A percentile compares a stretch with the other conserved stretches of the same genome.
These are phyloP conservation scores for Myotis brandtii DNA, from an alignment of 2,113 vertebrate species.

Conservation along the genomic window DNA sequence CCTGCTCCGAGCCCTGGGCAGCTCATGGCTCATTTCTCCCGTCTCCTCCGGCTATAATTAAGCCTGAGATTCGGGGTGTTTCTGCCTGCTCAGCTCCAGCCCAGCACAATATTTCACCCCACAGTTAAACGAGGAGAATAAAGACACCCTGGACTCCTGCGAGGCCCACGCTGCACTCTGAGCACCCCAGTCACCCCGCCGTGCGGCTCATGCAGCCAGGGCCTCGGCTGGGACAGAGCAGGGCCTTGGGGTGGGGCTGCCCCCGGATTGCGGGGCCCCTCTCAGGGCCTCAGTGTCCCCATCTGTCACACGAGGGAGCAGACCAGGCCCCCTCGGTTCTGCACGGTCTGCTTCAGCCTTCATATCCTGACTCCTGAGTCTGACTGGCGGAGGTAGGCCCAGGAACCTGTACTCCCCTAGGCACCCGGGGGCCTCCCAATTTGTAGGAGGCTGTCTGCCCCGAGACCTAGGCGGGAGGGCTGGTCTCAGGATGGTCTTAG, in stretches of 20 bases:
- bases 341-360: neutral
- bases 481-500: too few species aligned
- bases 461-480: neutral
- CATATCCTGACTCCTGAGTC: neutral
- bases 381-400: rapidly evolving
- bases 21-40: neutral
- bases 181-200: constrained; percentile 45
- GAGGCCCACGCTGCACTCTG: rapidly evolving
- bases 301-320: neutral
- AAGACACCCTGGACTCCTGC: neutral
- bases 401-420: rapidly evolving
- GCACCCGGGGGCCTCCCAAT: neutral
- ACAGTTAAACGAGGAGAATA: neutral
- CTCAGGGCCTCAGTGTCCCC: neutral
- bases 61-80: neutral
- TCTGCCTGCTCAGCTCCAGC: neutral
- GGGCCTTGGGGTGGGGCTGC: too few species aligned
- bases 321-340: neutral
- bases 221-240: neutral
- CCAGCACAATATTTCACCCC: neutral
- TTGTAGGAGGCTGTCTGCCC: rapidly evolving
- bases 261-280: rapidly evolving
- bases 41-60: neutral
- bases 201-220: rapidly evolving
- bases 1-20: neutral